A percentile compares a stretch with the other conserved stretches of the same genome.
Evolutionary conservation across 2,797 vertebrate species (phyloP).

Genomic region (Amblyopsis hoosieri): DNA sequence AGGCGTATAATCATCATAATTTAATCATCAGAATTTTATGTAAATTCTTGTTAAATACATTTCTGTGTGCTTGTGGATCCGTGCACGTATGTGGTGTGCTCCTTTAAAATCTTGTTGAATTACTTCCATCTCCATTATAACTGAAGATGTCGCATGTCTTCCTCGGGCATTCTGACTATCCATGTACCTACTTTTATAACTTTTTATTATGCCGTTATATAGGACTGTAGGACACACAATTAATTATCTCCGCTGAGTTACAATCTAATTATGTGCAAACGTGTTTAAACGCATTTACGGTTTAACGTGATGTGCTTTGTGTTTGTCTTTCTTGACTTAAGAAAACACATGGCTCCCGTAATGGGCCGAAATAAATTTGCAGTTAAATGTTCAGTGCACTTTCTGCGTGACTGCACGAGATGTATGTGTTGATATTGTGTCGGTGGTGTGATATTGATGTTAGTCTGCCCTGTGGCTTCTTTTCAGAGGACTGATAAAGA

Average conservation of each 20-base stretch:
- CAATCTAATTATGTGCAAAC: conserved; percentile 59
- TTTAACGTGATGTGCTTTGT: conserved; percentile 30
- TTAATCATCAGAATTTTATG: neutral
- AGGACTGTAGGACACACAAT: conserved; percentile 49
- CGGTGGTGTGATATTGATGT: conserved; percentile 18
- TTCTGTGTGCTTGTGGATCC: neutral
- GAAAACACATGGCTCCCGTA: neutral
- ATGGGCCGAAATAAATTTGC: neutral
- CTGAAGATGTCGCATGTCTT: conserved; percentile 7
- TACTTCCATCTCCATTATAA: conserved; percentile 45
- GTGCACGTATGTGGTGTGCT: too few relatives aligned
- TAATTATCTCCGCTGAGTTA: conserved; percentile 52
- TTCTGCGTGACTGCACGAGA: conserved; percentile 26
- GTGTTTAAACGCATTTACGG: conserved; percentile 48
- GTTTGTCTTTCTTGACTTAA: neutral
- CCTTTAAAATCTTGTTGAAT: conserved; percentile 1
- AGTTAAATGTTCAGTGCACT: neutral
- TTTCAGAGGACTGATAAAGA: conserved; percentile 59
- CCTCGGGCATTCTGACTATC: conserved; percentile 40
- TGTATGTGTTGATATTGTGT: conserved; percentile 28
- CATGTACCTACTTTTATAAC: conserved; percentile 48
- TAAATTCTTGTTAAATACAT: neutral
- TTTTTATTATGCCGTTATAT: conserved; percentile 54
- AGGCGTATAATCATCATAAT: too few relatives aligned
- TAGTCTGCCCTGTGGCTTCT: conserved; percentile 50